Percentiles rank a stretch among this genome's conserved stretches.
phyloP scores from a whole-genome alignment of 2,797 vertebrate species.

The Scomberomorus guttatus region DNA sequence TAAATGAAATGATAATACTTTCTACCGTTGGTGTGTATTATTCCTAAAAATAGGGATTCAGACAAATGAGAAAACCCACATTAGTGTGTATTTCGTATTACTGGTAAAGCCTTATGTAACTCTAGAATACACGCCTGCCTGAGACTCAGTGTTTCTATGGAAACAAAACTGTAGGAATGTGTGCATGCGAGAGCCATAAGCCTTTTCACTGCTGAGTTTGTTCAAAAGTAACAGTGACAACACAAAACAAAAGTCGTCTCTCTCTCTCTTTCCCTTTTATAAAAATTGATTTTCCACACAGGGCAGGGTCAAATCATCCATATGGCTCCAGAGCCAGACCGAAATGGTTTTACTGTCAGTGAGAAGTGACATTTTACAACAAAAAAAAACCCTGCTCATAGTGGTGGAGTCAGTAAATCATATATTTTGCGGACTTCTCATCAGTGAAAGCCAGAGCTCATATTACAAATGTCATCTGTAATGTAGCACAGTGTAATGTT shows the following conservation, averaged over 20 bases:
- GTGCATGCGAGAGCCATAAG: slow-evolving; percentile 76
- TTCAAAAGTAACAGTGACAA: slow-evolving; percentile 73
- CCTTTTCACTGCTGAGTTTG: slow-evolving; percentile 71
- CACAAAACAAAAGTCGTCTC: slow-evolving; percentile 51
- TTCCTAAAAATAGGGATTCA: slow-evolving; percentile 73
- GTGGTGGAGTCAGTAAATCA: slow-evolving; percentile 33
- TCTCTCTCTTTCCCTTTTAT: neutral
- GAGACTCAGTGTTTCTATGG: slow-evolving; percentile 87
- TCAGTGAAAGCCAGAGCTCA: slow-evolving; percentile 43
- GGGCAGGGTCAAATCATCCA: slow-evolving; percentile 24
- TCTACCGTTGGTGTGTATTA: slow-evolving; percentile 40
- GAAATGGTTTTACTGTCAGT: slow-evolving; percentile 47
- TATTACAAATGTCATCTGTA: slow-evolving; percentile 64
- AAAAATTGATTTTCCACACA: slow-evolving; percentile 45
- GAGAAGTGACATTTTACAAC: slow-evolving; percentile 55
- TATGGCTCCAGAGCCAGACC: slow-evolving; percentile 21
- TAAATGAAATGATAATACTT: slow-evolving; percentile 29
- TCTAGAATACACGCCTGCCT: slow-evolving; percentile 79
- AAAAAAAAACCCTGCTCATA: slow-evolving; percentile 32
- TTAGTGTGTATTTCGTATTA: slow-evolving; percentile 73
- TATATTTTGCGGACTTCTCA: slow-evolving; percentile 61
- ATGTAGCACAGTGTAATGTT: slow-evolving; percentile 45
- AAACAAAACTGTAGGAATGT: slow-evolving; percentile 85
- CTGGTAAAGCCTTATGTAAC: slow-evolving; percentile 84
- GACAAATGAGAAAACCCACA: slow-evolving; percentile 72